Evolutionary conservation across 2,888 invertebrate species (phyloP), one percentile per base, ranked within the genome.

Genomic region (Schizaphis graminum): DNA sequence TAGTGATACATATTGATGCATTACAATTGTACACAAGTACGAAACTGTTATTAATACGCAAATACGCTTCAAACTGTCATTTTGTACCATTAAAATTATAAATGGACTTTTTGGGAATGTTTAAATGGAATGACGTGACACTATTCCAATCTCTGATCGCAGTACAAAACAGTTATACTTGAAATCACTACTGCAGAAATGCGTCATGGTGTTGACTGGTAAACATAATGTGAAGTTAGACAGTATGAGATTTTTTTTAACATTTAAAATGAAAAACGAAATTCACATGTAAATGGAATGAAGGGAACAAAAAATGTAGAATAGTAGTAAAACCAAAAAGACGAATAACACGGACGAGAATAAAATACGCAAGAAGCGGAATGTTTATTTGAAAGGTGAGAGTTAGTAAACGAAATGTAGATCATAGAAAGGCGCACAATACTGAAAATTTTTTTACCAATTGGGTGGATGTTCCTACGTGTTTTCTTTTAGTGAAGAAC

Each of bases 231-330:
- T 44, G 21, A 87, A 87, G 88, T 88, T 44, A 88, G 88, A 88
- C 92, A 67, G 16, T 89, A 89, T 56, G 77, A 77, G 44, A 89
- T 92, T 77, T 56, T 53, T 53, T 53, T 41, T 53, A 89, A 44
- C 92, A n/a, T 89, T 89, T 88, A 77, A 93, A 93, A 93, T 89
- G 88, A 93, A 89, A 77, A 93, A 56, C 88, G 28, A 92, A 88
- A 53, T 77, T 26, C 11, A 56, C 53, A 53, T 77, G 53, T 41
- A 77, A 88, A 88, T 53, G 5, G 41, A 53, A 93, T 53, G n/a
- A 89, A 56, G 13, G 44, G 1, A 53, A 24, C 24, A 35, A 87
- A 35, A 67, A 13, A 16, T 0, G 28, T 49, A n/a, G 41, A 41
- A 16, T 16, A 35, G 41, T n/a, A 56, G 28, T 16, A 44, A 91